Conservation (phyloP, 1,140 invertebrate genomes). For the Papilio dardanus region DNA sequence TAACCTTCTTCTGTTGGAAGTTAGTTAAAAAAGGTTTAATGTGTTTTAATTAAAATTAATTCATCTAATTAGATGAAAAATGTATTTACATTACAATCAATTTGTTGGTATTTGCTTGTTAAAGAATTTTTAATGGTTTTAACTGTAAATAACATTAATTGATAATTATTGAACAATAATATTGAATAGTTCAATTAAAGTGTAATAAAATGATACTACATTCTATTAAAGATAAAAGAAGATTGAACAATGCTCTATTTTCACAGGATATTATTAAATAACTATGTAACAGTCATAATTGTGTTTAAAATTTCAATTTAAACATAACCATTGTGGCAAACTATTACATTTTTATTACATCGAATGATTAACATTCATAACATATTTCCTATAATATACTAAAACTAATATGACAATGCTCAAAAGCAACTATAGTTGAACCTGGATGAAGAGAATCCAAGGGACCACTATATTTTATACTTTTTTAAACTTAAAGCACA, state of each 20-base stretch:
- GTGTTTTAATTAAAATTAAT: no score
- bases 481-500: no score
- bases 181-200: neutral
- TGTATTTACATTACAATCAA: neutral
- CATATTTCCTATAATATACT: no score
- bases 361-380: no score
- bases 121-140: conserved; percentile 11
- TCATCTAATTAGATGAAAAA: no score
- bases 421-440: no score
- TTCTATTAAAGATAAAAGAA: neutral
- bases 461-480: no score
- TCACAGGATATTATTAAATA: neutral
- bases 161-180: neutral
- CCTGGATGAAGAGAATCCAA: no score
- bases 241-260: neutral
- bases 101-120: conserved; percentile 6
- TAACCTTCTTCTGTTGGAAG: no score
- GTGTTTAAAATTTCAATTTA: neutral
- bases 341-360: neutral
- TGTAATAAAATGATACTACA: neutral
- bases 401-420: no score
- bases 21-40: no score
- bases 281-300: neutral
- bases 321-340: neutral
- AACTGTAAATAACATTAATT: neutral